Evolutionary conservation across 1,140 invertebrate genomes (phyloP), one percentile per base, ranked within the genome.

Genomic region (Capitella teleta): DNA sequence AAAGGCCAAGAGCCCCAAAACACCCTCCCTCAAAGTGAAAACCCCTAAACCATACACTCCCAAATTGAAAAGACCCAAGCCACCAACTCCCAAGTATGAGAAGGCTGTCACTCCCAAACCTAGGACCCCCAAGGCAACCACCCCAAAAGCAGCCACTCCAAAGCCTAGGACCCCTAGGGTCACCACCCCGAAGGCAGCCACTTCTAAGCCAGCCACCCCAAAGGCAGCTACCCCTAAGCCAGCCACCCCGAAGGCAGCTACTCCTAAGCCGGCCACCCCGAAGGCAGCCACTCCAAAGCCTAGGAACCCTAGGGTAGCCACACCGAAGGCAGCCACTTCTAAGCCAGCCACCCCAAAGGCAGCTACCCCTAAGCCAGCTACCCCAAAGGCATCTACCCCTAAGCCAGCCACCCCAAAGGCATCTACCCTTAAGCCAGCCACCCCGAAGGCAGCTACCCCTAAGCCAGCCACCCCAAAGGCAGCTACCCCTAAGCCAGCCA

Each of bases 401-500:
- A 47, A 46, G 24, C 18, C 24, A 2, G 23, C 48, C 5, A 43
- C 48, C 23, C 46, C 46, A 21, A 47, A 0, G 5, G 26, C 46
- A 47, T 32, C n/a, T n/a, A 49, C 41, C 1, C 49, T 28, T 2
- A 47, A 46, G 24, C 18, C 24, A 2, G 23, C 48, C 5, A 43
- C 48, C 23, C 36, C 46, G 19, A 49, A 21, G 36, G 38, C 4
- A 18, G 44, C 44, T 28, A n/a, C n/a, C n/a, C n/a, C n/a, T n/a
- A 49, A 41, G 38, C 14, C 52, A 14, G 19, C 43, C 21, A 45
- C 16, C 10, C 43, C 43, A 6, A 45, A 45, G 25, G 43, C 43
- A 28, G 43, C 23, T 3, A 21, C 43, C 0, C 40, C 40, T 1
- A 42, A 19, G 40, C 10, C 19, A 42, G 14, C 12, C 19, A n/a